Evolutionary conservation across 2,113 vertebrate genomes (phyloP).

Genomic region (Gnathonemus longibarbis): DNA sequence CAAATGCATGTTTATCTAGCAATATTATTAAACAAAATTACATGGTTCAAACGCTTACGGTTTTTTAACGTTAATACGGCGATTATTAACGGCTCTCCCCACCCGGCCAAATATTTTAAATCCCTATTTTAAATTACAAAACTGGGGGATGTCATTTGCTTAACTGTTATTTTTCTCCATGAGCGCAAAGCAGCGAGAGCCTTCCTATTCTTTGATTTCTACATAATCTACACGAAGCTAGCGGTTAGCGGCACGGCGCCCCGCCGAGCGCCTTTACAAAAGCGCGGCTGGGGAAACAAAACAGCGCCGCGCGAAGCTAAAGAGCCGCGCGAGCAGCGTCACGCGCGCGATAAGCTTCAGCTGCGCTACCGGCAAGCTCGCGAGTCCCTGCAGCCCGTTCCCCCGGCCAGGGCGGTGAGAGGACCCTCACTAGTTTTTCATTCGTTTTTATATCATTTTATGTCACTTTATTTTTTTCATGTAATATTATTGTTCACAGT

Average conservation of each 20-base stretch:
- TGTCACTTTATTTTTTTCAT: neutral
- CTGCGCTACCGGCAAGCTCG: neutral
- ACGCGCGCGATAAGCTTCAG: neutral
- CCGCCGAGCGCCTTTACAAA: constrained; percentile 25
- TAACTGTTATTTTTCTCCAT: constrained; percentile 21
- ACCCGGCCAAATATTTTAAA: constrained; percentile 15
- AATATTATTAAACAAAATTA: neutral
- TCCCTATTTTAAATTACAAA: constrained; percentile 22
- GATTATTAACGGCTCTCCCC: neutral
- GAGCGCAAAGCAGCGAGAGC: constrained; percentile 15
- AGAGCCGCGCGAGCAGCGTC: neutral
- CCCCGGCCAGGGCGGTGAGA: neutral
- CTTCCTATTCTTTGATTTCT: constrained; percentile 20
- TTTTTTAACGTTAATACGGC: neutral
- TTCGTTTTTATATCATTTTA: neutral
- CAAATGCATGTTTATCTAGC: neutral
- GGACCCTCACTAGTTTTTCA: neutral
- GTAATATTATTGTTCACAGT: neutral
- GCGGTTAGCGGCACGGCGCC: constrained; percentile 9
- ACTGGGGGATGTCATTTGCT: constrained; percentile 21
- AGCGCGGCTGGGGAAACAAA: constrained; percentile 19
- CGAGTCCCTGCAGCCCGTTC: neutral
- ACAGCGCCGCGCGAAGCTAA: constrained; percentile 1
- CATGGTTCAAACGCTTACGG: neutral
- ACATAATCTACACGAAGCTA: constrained; percentile 26